These are phyloP conservation scores for Myrmecophaga tridactyla DNA, from an alignment of 2,113 vertebrate species.

Conservation along the genomic window DNA sequence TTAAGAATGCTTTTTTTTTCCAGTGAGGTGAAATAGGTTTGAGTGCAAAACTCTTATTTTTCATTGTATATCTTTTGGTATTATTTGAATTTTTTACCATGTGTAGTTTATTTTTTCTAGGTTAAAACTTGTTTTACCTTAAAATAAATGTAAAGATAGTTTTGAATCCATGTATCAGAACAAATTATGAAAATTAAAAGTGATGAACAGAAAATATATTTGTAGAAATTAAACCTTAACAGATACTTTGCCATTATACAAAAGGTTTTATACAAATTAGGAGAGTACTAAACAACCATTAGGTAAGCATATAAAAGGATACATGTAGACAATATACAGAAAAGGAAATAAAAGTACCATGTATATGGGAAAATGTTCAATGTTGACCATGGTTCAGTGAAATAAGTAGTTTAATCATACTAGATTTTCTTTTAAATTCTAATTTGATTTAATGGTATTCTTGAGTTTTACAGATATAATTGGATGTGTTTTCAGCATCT, in stretches of 20 bases:
- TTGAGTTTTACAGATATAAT: neutral
- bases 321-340: neutral
- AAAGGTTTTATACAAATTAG: neutral
- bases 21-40: neutral
- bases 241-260: neutral
- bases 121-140: neutral
- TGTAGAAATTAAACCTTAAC: neutral
- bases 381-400: neutral
- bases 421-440: neutral
- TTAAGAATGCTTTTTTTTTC: neutral
- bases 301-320: neutral
- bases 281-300: neutral
- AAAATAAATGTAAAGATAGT: neutral
- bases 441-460: neutral
- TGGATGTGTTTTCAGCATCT: neutral
- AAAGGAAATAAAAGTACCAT: neutral
- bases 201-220: neutral
- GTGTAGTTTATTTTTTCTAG: neutral
- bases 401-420: neutral
- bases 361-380: neutral
- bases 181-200: neutral
- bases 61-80: neutral
- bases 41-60: neutral
- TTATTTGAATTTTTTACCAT: neutral
- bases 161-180: neutral